These are phyloP conservation scores for Enteromius radiatus DNA, from an alignment of 2,797 vertebrate species.

Conservation along the genomic window DNA sequence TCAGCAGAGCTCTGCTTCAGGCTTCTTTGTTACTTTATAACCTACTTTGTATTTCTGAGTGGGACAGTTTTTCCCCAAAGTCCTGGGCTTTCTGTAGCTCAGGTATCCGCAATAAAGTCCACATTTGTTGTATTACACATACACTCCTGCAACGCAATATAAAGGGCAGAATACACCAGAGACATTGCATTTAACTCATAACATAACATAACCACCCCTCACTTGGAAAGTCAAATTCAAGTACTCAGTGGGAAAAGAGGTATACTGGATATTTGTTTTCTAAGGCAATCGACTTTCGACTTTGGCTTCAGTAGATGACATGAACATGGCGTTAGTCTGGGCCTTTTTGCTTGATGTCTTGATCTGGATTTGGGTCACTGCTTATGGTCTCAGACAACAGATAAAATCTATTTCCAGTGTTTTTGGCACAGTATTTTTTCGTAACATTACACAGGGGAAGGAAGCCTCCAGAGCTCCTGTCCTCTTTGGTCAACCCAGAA, in stretches of 20 bases:
- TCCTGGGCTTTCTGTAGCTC: not conserved
- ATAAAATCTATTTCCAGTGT: conserved; percentile 6
- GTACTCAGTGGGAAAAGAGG: not conserved
- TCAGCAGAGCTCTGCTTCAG: conserved; percentile 6
- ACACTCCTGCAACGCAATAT: not conserved
- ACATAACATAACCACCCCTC: not conserved
- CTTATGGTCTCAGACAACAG: not conserved
- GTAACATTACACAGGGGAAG: not conserved
- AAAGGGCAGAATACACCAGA: conserved; percentile 1
- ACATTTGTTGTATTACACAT: not conserved
- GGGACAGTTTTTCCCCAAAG: conserved; percentile 31
- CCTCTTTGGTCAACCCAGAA: conserved; percentile 4
- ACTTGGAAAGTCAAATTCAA: not conserved
- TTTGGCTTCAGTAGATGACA: not conserved
- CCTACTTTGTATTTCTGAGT: conserved; percentile 34
- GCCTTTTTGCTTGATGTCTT: conserved; percentile 1
- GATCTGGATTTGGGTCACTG: conserved; percentile 21
- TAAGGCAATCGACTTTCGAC: not conserved
- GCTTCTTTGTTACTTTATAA: conserved; percentile 24
- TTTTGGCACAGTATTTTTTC: conserved; percentile 21
- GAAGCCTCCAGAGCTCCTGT: not conserved
- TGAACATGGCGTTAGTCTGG: not conserved
- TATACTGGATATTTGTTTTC: not conserved
- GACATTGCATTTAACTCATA: not conserved
- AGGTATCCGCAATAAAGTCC: not conserved